Conservation (phyloP, 1,140 invertebrate genomes). For the Aphaenogaster ashmeadi region DNA sequence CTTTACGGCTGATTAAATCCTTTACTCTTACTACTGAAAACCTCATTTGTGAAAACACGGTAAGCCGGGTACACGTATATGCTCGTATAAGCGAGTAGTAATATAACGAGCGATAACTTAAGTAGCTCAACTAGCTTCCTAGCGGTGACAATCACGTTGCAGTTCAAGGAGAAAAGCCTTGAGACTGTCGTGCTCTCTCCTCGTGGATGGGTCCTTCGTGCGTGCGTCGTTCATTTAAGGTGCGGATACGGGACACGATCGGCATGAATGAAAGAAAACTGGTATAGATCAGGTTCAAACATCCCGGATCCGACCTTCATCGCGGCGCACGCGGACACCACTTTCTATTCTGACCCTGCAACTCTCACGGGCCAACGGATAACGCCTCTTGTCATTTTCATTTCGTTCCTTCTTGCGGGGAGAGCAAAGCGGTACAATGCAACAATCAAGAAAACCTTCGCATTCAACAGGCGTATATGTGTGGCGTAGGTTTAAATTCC, state of each 20-base stretch:
- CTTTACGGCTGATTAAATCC: neutral
- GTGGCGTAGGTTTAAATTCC: slow-evolving; percentile 13
- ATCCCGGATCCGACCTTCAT: slow-evolving; percentile 85
- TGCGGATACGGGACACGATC: slow-evolving; percentile 57
- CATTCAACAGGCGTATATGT: slow-evolving; percentile 5
- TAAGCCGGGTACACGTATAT: neutral
- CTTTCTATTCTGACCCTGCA: slow-evolving; percentile 85
- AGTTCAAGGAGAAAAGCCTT: slow-evolving; percentile 24
- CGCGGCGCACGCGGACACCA: slow-evolving; percentile 75
- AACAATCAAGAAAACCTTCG: slow-evolving; percentile 20
- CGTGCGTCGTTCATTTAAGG: slow-evolving; percentile 3
- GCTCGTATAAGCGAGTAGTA: neutral
- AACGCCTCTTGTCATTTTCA: slow-evolving; percentile 80
- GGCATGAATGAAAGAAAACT: slow-evolving; percentile 83
- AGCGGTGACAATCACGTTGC: neutral
- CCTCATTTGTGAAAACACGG: neutral
- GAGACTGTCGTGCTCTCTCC: slow-evolving; percentile 40
- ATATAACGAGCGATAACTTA: slow-evolving; percentile 11
- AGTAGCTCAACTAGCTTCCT: slow-evolving; percentile 4
- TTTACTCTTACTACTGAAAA: slow-evolving; percentile 37
- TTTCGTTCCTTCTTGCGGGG: slow-evolving; percentile 70
- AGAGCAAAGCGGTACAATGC: slow-evolving; percentile 39
- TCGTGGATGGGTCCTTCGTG: slow-evolving; percentile 1
- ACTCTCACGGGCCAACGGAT: slow-evolving; percentile 68
- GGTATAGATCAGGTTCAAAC: slow-evolving; percentile 79